A percentile compares a stretch with the other conserved stretches of the same genome.
Evolutionary conservation across 1,140 invertebrate species (phyloP).

Genomic region (Melitaea cinxia): DNA sequence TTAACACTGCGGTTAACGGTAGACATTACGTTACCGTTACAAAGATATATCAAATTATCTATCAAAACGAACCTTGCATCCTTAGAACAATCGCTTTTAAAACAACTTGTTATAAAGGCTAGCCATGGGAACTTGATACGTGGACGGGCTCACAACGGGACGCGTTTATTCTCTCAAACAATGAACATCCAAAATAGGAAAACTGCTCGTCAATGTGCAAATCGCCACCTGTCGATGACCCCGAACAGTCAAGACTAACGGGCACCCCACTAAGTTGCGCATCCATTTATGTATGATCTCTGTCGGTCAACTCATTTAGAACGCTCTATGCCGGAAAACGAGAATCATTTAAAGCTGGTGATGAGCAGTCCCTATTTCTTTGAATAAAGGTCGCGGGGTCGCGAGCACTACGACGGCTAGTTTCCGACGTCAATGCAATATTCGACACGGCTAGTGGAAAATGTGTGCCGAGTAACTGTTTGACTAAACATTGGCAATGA

Average conservation of each 20-base stretch:
- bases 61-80: slow-evolving; percentile 38
- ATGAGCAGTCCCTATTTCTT: slow-evolving; percentile 52
- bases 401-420: slow-evolving; percentile 64
- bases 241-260: slow-evolving; percentile 58
- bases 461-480: slow-evolving; percentile 77
- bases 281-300: slow-evolving; percentile 48
- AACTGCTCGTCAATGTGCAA: slow-evolving; percentile 71
- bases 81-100: slow-evolving; percentile 40
- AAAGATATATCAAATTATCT: slow-evolving; percentile 38
- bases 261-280: slow-evolving; percentile 53
- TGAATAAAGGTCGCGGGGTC: slow-evolving; percentile 77
- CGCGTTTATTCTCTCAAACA: slow-evolving; percentile 62
- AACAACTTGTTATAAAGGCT: slow-evolving; percentile 38
- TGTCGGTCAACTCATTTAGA: slow-evolving; percentile 22
- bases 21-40: slow-evolving; percentile 29
- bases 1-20: slow-evolving; percentile 34
- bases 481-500: slow-evolving; percentile 67
- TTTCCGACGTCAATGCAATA: slow-evolving; percentile 56
- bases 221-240: slow-evolving; percentile 78
- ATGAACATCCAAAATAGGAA: slow-evolving; percentile 73
- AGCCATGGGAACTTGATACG: slow-evolving; percentile 37
- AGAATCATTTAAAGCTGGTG: slow-evolving; percentile 46
- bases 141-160: slow-evolving; percentile 57
- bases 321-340: slow-evolving; percentile 19
- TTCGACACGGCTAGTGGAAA: slow-evolving; percentile 47